phyloP scores from a whole-genome alignment of 2,797 vertebrate species.

The Clarias platycephalus region DNA sequence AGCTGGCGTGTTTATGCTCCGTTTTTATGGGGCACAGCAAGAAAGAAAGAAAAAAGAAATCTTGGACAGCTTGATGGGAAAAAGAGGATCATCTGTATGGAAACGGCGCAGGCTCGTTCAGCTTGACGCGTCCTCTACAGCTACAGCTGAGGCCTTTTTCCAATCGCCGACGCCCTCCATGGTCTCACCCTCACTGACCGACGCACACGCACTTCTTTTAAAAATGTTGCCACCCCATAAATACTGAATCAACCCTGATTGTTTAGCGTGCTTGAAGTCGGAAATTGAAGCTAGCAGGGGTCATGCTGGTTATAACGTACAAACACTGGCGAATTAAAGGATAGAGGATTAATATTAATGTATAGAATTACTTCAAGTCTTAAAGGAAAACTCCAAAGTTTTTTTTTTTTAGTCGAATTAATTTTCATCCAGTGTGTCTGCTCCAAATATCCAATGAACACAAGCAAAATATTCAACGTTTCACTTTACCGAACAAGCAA shows the following conservation, averaged over 20 bases:
- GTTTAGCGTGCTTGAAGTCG: neutral
- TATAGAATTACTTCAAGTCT: neutral
- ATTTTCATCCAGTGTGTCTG: neutral
- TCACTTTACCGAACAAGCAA: neutral
- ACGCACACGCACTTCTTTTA: neutral
- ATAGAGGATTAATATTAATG: neutral
- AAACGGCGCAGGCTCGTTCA: conserved; percentile 45
- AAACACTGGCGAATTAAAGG: neutral
- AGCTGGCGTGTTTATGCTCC: conserved; percentile 39
- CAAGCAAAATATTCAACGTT: neutral
- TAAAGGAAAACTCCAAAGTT: neutral
- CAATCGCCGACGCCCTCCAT: conserved; percentile 19
- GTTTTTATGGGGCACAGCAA: conserved; percentile 49
- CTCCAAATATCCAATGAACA: neutral
- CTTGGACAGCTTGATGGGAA: conserved; percentile 52
- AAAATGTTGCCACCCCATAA: conserved; percentile 14
- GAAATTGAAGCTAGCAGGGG: neutral
- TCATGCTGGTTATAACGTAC: too few species aligned
- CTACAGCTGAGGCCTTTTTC: conserved; percentile 35
- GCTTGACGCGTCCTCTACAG: neutral
- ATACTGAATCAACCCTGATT: conserved; percentile 7
- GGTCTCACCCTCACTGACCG: conserved; percentile 20
- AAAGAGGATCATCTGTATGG: conserved; percentile 43
- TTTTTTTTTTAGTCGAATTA: too few species aligned
- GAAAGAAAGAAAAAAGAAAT: conserved; percentile 20